Evolutionary conservation across 2,888 invertebrate genomes (phyloP), one percentile per base, ranked within the genome.

Genomic region (Leistus spinibarbis): DNA sequence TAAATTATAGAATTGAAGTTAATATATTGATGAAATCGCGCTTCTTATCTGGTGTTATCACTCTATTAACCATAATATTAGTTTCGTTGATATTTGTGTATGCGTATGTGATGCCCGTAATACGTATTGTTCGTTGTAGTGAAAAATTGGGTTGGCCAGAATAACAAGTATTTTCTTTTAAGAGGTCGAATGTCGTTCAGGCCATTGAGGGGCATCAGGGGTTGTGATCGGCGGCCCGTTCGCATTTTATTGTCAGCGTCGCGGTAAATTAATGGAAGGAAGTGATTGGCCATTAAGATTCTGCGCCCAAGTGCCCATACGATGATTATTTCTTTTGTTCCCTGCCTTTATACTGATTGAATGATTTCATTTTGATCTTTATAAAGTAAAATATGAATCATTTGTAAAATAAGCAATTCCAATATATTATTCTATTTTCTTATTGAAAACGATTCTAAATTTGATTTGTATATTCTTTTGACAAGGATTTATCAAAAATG

Each of bases 111-210:
- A 13, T 23, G 7, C 17, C 57, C 16, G 54, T 13, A 17, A 17
- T 54, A 17, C n/a, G 71, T 67, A 53, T 67, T 20, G 60, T 60
- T 67, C 73, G 73, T 54, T 73, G 57, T 73, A 73, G 73, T 73
- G 73, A 73, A 73, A 73, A 73, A 73, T 73, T 62, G 73, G 60
- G 67, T 73, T 60, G 73, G 53, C 53, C 67, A 73, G 73, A 73
- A 73, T 73, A 73, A 73, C 73, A 73, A 73, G 73, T 73, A 73
- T 73, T 73, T 73, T 73, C 73, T 73, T 73, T 73, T 67, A 73
- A 73, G 73, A 60, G 67, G 73, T 73, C 73, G 73, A 73, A 73
- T 60, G 73, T 73, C 73, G 67, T 67, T 67, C 67, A 67, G 56
- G n/a, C 53, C 56, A 16, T 19, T 16, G 56, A n/a, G 56, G 56